These are phyloP conservation scores for Nomada lathburiana DNA, from an alignment of 2,888 invertebrate genomes.

Conservation along the genomic window DNA sequence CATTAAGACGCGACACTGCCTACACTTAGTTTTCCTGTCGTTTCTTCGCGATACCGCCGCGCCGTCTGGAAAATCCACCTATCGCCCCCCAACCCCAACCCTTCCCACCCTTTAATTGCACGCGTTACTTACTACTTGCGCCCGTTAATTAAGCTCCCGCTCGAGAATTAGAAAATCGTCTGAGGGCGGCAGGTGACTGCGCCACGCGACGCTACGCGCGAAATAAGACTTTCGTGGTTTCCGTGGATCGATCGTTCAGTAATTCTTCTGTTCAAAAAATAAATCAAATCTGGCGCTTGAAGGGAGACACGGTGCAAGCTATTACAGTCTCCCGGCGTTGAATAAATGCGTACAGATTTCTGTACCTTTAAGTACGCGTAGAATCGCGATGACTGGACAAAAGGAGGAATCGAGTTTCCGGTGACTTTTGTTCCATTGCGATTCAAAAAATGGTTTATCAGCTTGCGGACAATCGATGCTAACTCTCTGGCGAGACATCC, in stretches of 20 bases:
- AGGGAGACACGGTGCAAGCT: conserved; percentile 11
- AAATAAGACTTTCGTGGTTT: conserved; percentile 44
- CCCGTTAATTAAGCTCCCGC: conserved; percentile 71
- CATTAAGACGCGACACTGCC: conserved; percentile 65
- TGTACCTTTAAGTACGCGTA: neutral
- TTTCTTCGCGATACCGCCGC: conserved; percentile 67
- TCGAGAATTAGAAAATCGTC: conserved; percentile 62
- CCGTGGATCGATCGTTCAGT: neutral
- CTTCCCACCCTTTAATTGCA: conserved; percentile 75
- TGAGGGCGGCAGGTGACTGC: conserved; percentile 35
- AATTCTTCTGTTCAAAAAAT: too few species aligned
- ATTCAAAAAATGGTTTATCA: neutral
- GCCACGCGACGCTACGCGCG: conserved; percentile 25
- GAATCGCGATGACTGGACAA: too few species aligned
- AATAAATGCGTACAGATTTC: conserved; percentile 52
- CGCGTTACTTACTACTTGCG: conserved; percentile 68
- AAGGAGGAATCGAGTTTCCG: conserved; percentile 47
- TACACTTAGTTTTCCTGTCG: conserved; percentile 66
- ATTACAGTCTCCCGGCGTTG: conserved; percentile 8
- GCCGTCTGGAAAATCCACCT: conserved; percentile 51
- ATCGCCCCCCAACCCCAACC: conserved; percentile 52
- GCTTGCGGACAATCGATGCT: too few species aligned
- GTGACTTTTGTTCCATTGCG: conserved; percentile 34
- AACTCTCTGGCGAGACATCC: too few species aligned
- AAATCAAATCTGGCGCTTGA: neutral